These are phyloP conservation scores for Kradibia gibbosae DNA, from an alignment of 1,140 invertebrate genomes.

Conservation along the genomic window DNA sequence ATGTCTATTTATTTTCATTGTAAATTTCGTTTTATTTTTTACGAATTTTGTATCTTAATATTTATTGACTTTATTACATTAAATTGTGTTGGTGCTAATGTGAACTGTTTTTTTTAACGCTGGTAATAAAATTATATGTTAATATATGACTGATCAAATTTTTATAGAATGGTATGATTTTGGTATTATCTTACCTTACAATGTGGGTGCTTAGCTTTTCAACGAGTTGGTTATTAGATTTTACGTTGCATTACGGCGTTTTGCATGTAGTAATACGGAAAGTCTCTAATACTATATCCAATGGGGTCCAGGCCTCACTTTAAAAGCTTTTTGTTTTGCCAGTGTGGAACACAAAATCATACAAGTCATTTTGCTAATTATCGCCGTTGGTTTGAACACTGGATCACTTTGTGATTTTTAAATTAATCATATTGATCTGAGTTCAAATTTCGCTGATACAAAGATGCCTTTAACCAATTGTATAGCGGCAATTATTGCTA, in stretches of 20 bases:
- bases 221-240: slow-evolving; percentile 78
- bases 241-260: slow-evolving; percentile 73
- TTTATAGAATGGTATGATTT: slow-evolving; percentile 79
- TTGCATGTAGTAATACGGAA: slow-evolving; percentile 76
- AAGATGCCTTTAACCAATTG: slow-evolving; percentile 81
- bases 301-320: slow-evolving; percentile 70
- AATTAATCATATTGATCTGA: slow-evolving; percentile 80
- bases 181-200: slow-evolving; percentile 85
- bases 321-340: slow-evolving; percentile 65
- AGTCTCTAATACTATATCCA: slow-evolving; percentile 77
- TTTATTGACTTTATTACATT: no score
- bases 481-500: slow-evolving; percentile 76
- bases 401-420: slow-evolving; percentile 73
- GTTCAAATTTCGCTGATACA: slow-evolving; percentile 77
- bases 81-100: no score
- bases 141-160: no score
- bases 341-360: slow-evolving; percentile 49
- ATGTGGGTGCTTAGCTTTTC: slow-evolving; percentile 81
- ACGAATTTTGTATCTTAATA: no score
- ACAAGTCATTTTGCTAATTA: slow-evolving; percentile 70
- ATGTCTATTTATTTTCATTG: no score
- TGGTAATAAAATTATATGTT: no score
- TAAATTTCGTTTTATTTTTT: no score
- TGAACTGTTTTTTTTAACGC: no score
- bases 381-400: slow-evolving; percentile 76